Evolutionary conservation across 2,113 vertebrate genomes (phyloP).

Genomic region (Leucosticte australis): DNA sequence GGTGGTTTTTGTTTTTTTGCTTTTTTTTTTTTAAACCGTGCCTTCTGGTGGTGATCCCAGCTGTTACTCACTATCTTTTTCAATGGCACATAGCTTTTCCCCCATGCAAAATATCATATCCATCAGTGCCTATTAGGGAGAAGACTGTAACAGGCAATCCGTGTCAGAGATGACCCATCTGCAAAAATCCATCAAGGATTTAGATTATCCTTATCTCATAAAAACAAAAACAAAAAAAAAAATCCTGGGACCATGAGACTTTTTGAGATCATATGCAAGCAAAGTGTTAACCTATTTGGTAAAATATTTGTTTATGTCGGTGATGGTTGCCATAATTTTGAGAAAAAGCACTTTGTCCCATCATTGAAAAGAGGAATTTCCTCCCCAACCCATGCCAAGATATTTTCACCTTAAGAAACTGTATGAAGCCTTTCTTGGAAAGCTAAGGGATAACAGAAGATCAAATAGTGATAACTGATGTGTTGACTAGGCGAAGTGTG

Average conservation of each 20-base stretch:
- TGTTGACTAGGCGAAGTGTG: background rate
- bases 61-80: background rate
- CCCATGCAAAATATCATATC: background rate
- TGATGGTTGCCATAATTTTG: background rate
- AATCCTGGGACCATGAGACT: background rate
- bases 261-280: background rate
- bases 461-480: too few species aligned
- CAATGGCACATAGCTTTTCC: background rate
- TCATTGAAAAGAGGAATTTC: background rate
- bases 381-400: background rate
- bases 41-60: background rate
- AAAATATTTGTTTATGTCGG: background rate
- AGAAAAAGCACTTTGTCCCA: background rate
- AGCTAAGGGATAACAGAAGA: background rate
- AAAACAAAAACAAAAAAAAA: background rate
- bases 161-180: fast-evolving
- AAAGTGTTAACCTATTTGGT: background rate
- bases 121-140: background rate
- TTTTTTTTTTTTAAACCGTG: fast-evolving
- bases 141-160: fast-evolving
- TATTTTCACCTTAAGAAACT: background rate
- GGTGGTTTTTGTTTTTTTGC: background rate
- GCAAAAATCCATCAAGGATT: background rate
- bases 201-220: background rate
- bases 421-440: background rate